Evolutionary conservation across 1,140 invertebrate species (phyloP).

Genomic region (Caenorhabditis remanei): DNA sequence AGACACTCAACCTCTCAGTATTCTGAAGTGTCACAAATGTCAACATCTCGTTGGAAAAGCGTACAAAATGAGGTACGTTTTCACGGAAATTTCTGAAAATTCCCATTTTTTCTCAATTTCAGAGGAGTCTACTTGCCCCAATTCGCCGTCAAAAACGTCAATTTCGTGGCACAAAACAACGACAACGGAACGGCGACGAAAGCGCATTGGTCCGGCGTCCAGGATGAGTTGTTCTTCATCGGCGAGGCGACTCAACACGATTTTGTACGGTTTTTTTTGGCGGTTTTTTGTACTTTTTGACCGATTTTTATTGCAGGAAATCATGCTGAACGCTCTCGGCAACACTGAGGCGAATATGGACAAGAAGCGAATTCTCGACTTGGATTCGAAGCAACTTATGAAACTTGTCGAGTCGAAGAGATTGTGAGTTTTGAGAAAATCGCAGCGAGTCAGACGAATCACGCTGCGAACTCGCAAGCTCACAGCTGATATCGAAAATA

Average conservation of each 20-base stretch:
- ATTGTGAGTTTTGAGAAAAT: not conserved
- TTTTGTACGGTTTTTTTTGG: not conserved
- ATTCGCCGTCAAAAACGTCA: not conserved
- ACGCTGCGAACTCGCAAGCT: too few relatives aligned
- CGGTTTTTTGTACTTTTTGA: too few relatives aligned
- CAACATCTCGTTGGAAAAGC: not conserved
- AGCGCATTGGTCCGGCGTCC: not conserved
- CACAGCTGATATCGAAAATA: too few relatives aligned
- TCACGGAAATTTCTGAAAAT: not conserved
- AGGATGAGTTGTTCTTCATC: not conserved
- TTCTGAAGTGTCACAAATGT: not conserved
- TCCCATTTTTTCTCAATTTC: not conserved
- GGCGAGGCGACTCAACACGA: not conserved
- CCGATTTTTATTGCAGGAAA: not conserved
- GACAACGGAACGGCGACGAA: not conserved
- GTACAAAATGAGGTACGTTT: slow-evolving; percentile 16
- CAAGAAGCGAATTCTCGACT: slow-evolving; percentile 8
- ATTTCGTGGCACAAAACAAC: not conserved
- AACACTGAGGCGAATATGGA: slow-evolving; percentile 1
- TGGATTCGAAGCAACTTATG: slow-evolving; percentile 20
- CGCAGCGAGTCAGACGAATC: too few relatives aligned
- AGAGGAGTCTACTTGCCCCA: slow-evolving; percentile 28
- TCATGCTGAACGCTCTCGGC: slow-evolving; percentile 19
- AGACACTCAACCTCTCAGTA: not conserved
- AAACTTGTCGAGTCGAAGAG: not conserved